phyloP scores from a whole-genome alignment of 92 coral and sea anemone species.

The Palythoa grandis region DNA sequence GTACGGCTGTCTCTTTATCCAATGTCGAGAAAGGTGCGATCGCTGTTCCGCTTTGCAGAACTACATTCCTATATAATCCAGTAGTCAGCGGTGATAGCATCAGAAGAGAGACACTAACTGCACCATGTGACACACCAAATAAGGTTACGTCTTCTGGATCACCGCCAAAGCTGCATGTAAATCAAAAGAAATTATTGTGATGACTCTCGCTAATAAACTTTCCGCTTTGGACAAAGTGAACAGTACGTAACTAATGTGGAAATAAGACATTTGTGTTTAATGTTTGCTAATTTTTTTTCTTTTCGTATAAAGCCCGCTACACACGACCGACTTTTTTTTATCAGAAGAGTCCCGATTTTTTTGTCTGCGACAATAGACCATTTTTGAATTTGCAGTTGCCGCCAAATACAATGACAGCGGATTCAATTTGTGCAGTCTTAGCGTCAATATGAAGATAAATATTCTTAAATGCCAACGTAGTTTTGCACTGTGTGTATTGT shows the following conservation, averaged over 20 bases:
- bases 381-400: too few species aligned
- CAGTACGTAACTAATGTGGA: not conserved
- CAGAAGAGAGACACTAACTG: conserved; percentile 50
- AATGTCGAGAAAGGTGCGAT: conserved; percentile 50
- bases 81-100: conserved; percentile 55
- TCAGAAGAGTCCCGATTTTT: too few species aligned
- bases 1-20: conserved; percentile 41
- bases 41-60: conserved; percentile 60
- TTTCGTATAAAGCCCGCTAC: too few species aligned
- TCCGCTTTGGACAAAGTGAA: not conserved
- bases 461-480: too few species aligned
- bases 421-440: too few species aligned
- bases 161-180: conserved; percentile 52
- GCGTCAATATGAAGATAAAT: too few species aligned
- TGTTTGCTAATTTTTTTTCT: too few species aligned
- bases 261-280: too few species aligned
- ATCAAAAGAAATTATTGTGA: not conserved
- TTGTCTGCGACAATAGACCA: too few species aligned
- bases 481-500: too few species aligned
- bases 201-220: not conserved
- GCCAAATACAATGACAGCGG: too few species aligned
- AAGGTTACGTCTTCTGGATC: conserved; percentile 53
- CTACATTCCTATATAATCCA: conserved; percentile 47
- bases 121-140: conserved; percentile 61
- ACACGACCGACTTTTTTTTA: too few species aligned